These are phyloP conservation scores for Acrobasis consociella DNA, from an alignment of 2,888 invertebrate species.

Conservation along the genomic window DNA sequence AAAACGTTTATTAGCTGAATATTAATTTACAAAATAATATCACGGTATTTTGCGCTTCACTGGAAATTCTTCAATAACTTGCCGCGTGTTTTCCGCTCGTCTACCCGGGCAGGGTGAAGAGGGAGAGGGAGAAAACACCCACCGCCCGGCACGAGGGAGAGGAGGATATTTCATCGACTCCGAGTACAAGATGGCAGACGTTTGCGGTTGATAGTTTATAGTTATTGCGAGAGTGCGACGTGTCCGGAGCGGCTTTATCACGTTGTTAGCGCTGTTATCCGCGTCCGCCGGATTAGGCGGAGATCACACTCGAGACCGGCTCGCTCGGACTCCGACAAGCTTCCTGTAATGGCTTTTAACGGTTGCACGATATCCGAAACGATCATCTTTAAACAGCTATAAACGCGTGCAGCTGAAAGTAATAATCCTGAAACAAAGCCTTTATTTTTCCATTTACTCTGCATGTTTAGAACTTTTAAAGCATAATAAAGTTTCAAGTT, in stretches of 20 bases:
- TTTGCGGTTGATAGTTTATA: slow-evolving; percentile 83
- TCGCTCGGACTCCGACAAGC: slow-evolving; percentile 56
- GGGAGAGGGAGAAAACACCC: slow-evolving; percentile 52
- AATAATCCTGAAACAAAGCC: slow-evolving; percentile 25
- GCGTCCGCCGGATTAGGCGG: slow-evolving; percentile 74
- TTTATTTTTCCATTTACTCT: slow-evolving; percentile 11
- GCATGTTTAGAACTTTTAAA: slow-evolving; percentile 16
- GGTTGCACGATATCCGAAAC: slow-evolving; percentile 47
- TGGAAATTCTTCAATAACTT: slow-evolving; percentile 32
- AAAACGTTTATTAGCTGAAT: slow-evolving; percentile 12
- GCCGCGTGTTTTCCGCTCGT: slow-evolving; percentile 39
- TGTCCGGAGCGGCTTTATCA: slow-evolving; percentile 77
- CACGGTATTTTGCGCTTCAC: slow-evolving; percentile 21
- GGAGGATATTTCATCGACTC: slow-evolving; percentile 73
- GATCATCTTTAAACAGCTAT: slow-evolving; percentile 3
- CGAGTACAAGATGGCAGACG: slow-evolving; percentile 79
- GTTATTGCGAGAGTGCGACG: slow-evolving; percentile 80
- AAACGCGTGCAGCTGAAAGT: background rate
- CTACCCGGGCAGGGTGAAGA: slow-evolving; percentile 45
- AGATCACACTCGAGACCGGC: slow-evolving; percentile 62
- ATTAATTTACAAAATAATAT: slow-evolving; percentile 20
- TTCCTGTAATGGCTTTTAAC: slow-evolving; percentile 65
- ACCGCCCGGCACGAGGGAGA: slow-evolving; percentile 58
- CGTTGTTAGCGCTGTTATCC: slow-evolving; percentile 80
- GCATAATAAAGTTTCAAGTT: slow-evolving; percentile 43